phyloP scores from a whole-genome alignment of 2,888 invertebrate species.

The Ceraclea dissimilis region DNA sequence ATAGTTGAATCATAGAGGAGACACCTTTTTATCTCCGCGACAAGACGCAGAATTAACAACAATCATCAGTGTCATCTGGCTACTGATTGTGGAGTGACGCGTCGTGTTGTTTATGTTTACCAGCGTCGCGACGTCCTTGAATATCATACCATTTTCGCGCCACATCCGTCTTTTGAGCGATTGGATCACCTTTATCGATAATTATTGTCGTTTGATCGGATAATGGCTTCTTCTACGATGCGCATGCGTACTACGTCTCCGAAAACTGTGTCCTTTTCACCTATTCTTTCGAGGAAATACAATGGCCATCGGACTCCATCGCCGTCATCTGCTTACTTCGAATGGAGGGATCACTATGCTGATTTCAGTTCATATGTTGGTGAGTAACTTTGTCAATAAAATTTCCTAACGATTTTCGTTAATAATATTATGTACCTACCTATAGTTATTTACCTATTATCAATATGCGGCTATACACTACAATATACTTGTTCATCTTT shows the following conservation, averaged over 20 bases:
- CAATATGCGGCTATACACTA: too few species aligned
- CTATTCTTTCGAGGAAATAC: slow-evolving; percentile 52
- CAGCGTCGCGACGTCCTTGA: slow-evolving; percentile 14
- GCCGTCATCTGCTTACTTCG: slow-evolving; percentile 36
- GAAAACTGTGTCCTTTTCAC: slow-evolving; percentile 58
- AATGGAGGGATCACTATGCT: slow-evolving; percentile 46
- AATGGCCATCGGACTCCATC: slow-evolving; percentile 35
- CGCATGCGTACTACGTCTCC: slow-evolving; percentile 59
- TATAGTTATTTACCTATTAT: too few species aligned
- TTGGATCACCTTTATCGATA: slow-evolving; percentile 7
- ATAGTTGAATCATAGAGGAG: background rate
- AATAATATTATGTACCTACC: too few species aligned
- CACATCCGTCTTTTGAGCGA: slow-evolving; percentile 10
- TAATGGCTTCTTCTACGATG: slow-evolving; percentile 48
- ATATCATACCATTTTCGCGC: slow-evolving; percentile 6
- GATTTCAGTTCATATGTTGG: slow-evolving; percentile 49
- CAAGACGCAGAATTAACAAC: background rate
- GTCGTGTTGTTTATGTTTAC: slow-evolving; percentile 11
- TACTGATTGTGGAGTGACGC: slow-evolving; percentile 18
- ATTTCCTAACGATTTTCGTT: too few species aligned
- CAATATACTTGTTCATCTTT: too few species aligned
- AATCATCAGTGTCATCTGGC: slow-evolving; percentile 9
- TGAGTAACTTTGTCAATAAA: too few species aligned
- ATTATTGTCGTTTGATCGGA: background rate
- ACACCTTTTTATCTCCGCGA: background rate